Conservation (phyloP, 2,888 invertebrate species). For the Chesias legatella region DNA sequence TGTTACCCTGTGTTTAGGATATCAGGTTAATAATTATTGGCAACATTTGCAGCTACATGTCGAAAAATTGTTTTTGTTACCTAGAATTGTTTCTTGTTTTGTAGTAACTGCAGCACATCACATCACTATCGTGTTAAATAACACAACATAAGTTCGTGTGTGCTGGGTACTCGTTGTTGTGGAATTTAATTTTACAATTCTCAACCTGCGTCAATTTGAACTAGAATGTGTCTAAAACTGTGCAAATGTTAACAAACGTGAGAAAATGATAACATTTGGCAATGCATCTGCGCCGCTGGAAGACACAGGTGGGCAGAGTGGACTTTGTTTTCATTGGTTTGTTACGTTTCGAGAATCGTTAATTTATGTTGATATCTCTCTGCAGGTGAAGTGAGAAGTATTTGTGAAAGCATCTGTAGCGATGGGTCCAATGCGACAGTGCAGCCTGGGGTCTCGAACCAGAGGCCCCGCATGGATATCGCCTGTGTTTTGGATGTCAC, state of each 20-base stretch:
- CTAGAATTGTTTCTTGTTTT: too few relatives aligned
- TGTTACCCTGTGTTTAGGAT: too few relatives aligned
- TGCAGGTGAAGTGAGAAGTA: conserved; percentile 74
- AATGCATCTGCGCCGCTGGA: conserved; percentile 64
- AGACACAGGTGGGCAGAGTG: conserved; percentile 58
- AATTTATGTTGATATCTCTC: conserved; percentile 34
- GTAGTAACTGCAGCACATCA: conserved; percentile 1
- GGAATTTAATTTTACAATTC: conserved; percentile 39
- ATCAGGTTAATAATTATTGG: too few relatives aligned
- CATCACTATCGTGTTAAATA: conserved; percentile 69
- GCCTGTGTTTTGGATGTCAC: conserved; percentile 92
- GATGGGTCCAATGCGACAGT: conserved; percentile 77
- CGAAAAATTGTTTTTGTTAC: too few relatives aligned
- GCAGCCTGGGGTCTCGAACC: conserved; percentile 60
- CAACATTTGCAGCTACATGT: too few relatives aligned
- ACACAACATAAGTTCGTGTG: conserved; percentile 57
- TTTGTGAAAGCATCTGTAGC: conserved; percentile 76
- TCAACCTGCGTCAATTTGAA: conserved; percentile 49
- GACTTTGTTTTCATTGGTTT: conserved; percentile 44
- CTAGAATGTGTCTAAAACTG: conserved; percentile 50
- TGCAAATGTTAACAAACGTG: conserved; percentile 62
- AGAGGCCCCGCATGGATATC: conserved; percentile 89
- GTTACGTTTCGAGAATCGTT: conserved; percentile 38
- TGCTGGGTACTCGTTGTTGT: conserved; percentile 51
- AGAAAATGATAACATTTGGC: conserved; percentile 75